These are phyloP conservation scores for Polypedilum pembai DNA, from an alignment of 1,140 invertebrate genomes.

Conservation along the genomic window DNA sequence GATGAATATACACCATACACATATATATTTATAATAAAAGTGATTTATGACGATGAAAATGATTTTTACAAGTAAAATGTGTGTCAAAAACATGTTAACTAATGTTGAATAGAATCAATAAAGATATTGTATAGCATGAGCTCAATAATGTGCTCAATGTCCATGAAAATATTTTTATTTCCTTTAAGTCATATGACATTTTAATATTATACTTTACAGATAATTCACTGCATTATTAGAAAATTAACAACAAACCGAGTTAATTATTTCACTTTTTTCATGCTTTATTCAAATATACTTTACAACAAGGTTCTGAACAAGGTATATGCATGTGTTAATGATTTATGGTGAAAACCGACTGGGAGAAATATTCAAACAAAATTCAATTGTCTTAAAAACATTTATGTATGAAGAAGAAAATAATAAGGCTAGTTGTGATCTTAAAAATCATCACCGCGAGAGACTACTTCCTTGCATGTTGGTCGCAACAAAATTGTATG, in stretches of 20 bases:
- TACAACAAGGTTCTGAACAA: no score
- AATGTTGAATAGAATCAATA: conserved; percentile 7
- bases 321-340: no score
- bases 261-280: no score
- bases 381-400: neutral
- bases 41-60: neutral
- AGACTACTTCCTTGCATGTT: conserved; percentile 97
- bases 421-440: neutral
- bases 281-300: no score
- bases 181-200: no score
- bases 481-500: conserved; percentile 96
- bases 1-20: neutral
- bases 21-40: conserved; percentile 11
- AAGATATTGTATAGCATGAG: neutral
- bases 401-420: neutral
- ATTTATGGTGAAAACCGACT: neutral
- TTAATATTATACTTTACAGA: no score
- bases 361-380: neutral
- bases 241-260: no score
- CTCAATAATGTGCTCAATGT: neutral
- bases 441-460: conserved; percentile 93
- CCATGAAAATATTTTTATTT: neutral
- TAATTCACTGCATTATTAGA: no score
- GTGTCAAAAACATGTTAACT: conserved; percentile 8
- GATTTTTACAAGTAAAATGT: conserved; percentile 14